Conservation (phyloP, 2,888 invertebrate genomes). For the Augochlorella aurata region DNA sequence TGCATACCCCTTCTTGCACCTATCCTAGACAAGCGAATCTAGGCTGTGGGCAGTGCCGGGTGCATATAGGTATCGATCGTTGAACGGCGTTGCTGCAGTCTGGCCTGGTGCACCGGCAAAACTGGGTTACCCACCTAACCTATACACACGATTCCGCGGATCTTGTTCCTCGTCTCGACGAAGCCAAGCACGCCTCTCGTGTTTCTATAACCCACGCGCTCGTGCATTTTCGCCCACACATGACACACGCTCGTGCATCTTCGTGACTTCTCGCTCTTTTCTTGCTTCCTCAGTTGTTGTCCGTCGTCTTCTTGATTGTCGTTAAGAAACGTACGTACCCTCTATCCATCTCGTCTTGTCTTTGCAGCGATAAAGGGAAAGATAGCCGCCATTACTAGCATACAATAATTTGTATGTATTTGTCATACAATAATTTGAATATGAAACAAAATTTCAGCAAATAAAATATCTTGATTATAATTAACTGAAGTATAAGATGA, state of each 20-base stretch:
- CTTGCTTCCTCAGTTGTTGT: slow-evolving; percentile 27
- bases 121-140: slow-evolving; percentile 77
- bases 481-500: background rate
- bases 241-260: slow-evolving; percentile 38
- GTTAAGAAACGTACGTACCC: slow-evolving; percentile 23
- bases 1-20: slow-evolving; percentile 63
- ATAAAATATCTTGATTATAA: background rate
- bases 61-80: slow-evolving; percentile 74
- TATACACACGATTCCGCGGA: slow-evolving; percentile 59
- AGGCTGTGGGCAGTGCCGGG: slow-evolving; percentile 68
- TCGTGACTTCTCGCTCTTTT: slow-evolving; percentile 44
- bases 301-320: slow-evolving; percentile 25
- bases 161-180: slow-evolving; percentile 53
- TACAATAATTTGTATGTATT: background rate
- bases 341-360: background rate
- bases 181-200: slow-evolving; percentile 48
- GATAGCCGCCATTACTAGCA: background rate
- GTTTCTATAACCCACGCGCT: slow-evolving; percentile 52
- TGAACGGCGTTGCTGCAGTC: slow-evolving; percentile 65
- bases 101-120: slow-evolving; percentile 76
- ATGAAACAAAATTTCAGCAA: background rate
- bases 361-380: background rate
- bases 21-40: slow-evolving; percentile 75
- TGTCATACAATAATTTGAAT: background rate
- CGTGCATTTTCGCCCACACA: slow-evolving; percentile 60